phyloP scores from a whole-genome alignment of 35 echinoderm and acorn worm species.

The Eucidaris tribuloides region DNA sequence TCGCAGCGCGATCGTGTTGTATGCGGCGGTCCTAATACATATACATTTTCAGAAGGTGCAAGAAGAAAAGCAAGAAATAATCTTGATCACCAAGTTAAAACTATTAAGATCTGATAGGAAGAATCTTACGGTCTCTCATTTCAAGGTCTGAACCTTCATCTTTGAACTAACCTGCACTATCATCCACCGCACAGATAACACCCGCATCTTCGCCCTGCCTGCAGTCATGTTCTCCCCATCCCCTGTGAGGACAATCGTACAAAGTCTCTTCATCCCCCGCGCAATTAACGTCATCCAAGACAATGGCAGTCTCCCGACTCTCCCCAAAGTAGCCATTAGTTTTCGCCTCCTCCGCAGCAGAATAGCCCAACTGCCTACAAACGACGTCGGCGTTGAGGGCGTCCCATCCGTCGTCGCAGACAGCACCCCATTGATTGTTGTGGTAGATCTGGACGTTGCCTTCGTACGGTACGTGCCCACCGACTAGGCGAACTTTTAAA shows the following conservation, averaged over 20 bases:
- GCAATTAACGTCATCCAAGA: constrained; percentile 51
- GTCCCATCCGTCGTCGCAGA: not conserved
- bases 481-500: constrained; percentile 8
- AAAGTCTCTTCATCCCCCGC: constrained; percentile 29
- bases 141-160: too few relatives aligned
- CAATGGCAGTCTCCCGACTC: constrained; percentile 1
- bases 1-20: too few relatives aligned
- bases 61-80: too few relatives aligned
- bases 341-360: not conserved
- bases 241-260: constrained; percentile 41
- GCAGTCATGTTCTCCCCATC: constrained; percentile 34
- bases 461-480: not conserved
- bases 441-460: not conserved
- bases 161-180: not conserved
- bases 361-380: not conserved
- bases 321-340: constrained; percentile 14
- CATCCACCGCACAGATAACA: constrained; percentile 32
- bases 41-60: too few relatives aligned
- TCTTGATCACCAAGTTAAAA: too few relatives aligned
- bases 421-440: not conserved
- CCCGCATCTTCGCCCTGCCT: constrained; percentile 54
- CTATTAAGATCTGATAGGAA: too few relatives aligned
- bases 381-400: not conserved
- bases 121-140: too few relatives aligned
- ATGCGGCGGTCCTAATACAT: too few relatives aligned